A percentile compares a stretch with the other conserved stretches of the same genome.
Conservation (phyloP, 2,888 invertebrate species). For the Ormyrus thymus region DNA sequence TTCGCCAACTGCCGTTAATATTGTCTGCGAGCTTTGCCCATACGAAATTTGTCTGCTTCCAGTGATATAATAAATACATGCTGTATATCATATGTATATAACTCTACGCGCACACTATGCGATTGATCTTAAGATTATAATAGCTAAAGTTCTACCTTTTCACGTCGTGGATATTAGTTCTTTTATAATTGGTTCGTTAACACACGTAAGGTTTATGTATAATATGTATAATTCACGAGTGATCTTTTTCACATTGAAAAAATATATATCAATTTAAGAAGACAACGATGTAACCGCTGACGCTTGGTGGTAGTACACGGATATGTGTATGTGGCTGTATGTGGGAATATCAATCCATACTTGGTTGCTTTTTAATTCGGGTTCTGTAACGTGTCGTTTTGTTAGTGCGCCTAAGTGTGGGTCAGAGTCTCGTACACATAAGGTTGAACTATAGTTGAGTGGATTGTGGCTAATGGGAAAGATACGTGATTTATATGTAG, state of each 20-base stretch:
- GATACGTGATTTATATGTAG: conserved; percentile 52
- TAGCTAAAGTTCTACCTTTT: conserved; percentile 30
- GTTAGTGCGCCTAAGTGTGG: background rate
- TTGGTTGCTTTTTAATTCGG: no score
- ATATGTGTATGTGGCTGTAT: conserved; percentile 60
- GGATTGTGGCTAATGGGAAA: conserved; percentile 22
- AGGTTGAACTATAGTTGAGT: conserved; percentile 33
- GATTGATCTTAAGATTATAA: conserved; percentile 38
- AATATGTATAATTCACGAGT: conserved; percentile 57
- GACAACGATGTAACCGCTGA: conserved; percentile 62
- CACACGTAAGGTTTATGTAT: conserved; percentile 38
- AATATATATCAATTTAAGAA: conserved; percentile 67
- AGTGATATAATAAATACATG: conserved; percentile 25
- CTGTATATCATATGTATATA: conserved; percentile 6
- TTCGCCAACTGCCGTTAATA: conserved; percentile 56
- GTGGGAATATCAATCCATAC: background rate
- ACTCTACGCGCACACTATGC: conserved; percentile 28
- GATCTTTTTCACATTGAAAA: conserved; percentile 69
- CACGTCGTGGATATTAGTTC: background rate
- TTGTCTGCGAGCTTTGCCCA: conserved; percentile 66
- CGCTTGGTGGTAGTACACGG: conserved; percentile 59
- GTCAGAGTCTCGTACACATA: conserved; percentile 31
- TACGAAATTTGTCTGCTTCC: conserved; percentile 61
- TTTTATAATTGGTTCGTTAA: conserved; percentile 1
- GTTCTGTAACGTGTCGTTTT: no score